Evolutionary conservation across 23 tunicate species (phyloP).

Genomic region (Corella eumyota): DNA sequence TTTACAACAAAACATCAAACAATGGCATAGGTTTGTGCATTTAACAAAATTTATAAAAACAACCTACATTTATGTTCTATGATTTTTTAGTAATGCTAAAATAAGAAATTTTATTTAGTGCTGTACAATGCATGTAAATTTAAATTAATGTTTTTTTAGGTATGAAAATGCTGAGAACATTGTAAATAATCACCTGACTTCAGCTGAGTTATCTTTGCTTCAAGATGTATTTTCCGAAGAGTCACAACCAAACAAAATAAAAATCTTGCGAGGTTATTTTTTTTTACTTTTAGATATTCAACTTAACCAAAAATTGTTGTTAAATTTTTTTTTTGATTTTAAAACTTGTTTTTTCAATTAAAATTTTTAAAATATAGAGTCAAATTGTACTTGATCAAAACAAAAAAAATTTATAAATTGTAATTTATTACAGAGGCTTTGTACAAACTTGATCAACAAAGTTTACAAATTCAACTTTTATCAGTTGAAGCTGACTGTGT

Average conservation of each 20-base stretch:
- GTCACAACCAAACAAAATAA: background rate
- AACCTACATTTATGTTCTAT: background rate
- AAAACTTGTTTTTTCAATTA: no score
- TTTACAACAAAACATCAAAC: constrained; percentile 26
- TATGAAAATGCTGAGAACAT: constrained; percentile 27
- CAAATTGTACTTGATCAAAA: no score
- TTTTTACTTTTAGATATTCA: no score
- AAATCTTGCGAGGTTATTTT: constrained; percentile 7
- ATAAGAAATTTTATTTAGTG: background rate
- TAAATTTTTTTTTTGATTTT: no score
- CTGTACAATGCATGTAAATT: background rate
- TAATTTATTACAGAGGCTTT: background rate
- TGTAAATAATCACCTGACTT: background rate
- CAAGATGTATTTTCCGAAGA: constrained; percentile 1
- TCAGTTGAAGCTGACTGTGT: constrained; percentile 56
- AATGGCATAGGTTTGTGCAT: constrained; percentile 47
- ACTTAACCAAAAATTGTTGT: no score
- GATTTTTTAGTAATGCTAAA: background rate
- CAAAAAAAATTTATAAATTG: no score
- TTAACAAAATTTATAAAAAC: background rate
- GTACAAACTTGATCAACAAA: constrained; percentile 16
- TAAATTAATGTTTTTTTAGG: constrained; percentile 2
- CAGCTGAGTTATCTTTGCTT: constrained; percentile 19
- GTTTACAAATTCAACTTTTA: constrained; percentile 39
- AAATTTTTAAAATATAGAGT: no score